Percentiles rank a stretch among this genome's conserved stretches.
Evolutionary conservation across 2,113 vertebrate genomes (phyloP).

Genomic region (Sterrhoptilus dennistouni): DNA sequence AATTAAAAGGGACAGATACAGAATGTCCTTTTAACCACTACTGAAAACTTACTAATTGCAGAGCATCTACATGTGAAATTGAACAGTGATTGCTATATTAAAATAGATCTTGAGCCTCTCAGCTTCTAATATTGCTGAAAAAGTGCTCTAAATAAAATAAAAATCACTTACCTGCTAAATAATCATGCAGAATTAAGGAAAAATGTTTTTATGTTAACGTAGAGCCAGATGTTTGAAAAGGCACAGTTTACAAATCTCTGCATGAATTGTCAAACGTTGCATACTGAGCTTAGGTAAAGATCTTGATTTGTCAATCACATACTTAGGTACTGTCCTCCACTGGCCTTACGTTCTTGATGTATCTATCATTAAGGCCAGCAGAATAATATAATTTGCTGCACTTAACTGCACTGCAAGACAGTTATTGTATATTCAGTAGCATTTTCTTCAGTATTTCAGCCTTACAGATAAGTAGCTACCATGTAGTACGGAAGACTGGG

Average conservation of each 20-base stretch:
- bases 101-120: slow-evolving; percentile 72
- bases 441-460: slow-evolving; percentile 40
- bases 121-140: slow-evolving; percentile 78
- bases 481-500: slow-evolving; percentile 84
- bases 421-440: slow-evolving; percentile 71
- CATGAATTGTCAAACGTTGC: slow-evolving; percentile 69
- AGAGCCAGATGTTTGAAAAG: slow-evolving; percentile 75
- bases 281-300: slow-evolving; percentile 77
- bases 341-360: slow-evolving; percentile 38
- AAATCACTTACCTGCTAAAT: slow-evolving; percentile 67
- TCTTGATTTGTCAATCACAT: slow-evolving; percentile 77
- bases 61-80: slow-evolving; percentile 56
- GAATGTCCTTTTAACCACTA: slow-evolving; percentile 56
- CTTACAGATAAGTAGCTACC: slow-evolving; percentile 71
- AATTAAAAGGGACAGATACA: slow-evolving; percentile 56
- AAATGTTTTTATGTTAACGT: slow-evolving; percentile 47
- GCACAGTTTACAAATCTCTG: slow-evolving; percentile 75
- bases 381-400: slow-evolving; percentile 34
- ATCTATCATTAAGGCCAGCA: slow-evolving; percentile 48
- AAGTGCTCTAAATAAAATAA: slow-evolving; percentile 73
- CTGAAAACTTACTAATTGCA: slow-evolving; percentile 49
- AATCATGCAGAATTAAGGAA: slow-evolving; percentile 67
- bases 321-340: slow-evolving; percentile 63
- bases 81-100: slow-evolving; percentile 60
- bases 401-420: slow-evolving; percentile 37